Conservation (phyloP, 2,888 invertebrate genomes). For the Amphipoea lucens region DNA sequence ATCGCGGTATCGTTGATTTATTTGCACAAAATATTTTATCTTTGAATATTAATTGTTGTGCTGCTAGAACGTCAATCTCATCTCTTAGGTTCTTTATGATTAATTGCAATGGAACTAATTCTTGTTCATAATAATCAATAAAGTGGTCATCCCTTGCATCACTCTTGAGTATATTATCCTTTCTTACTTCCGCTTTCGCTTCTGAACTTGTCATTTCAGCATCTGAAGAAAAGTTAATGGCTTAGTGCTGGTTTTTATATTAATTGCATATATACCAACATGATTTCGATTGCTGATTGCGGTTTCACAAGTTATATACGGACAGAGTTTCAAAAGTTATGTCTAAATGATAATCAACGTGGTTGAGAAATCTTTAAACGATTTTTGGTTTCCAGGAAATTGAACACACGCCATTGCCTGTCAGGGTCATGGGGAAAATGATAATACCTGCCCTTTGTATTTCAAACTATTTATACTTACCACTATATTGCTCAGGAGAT, state of each 20-base stretch:
- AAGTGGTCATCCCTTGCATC: constrained; percentile 58
- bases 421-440: neutral
- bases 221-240: constrained; percentile 27
- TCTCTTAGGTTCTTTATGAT: constrained; percentile 76
- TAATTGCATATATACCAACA: neutral
- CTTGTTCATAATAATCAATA: constrained; percentile 74
- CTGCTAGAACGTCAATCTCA: constrained; percentile 75
- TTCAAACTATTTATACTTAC: constrained; percentile 28
- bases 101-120: constrained; percentile 80
- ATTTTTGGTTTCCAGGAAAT: neutral
- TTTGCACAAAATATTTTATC: constrained; percentile 65
- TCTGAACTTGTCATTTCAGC: constrained; percentile 2
- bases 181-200: neutral
- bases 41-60: constrained; percentile 72
- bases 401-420: neutral
- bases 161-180: constrained; percentile 27
- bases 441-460: neutral
- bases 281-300: neutral
- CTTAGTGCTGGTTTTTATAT: neutral
- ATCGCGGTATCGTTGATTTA: constrained; percentile 61
- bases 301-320: too few relatives aligned
- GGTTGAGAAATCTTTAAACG: neutral
- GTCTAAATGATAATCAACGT: neutral
- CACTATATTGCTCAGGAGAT: constrained; percentile 9
- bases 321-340: neutral